Evolutionary conservation across 2,888 invertebrate genomes (phyloP), one percentile per base, ranked within the genome.

Genomic region (Laothoe populi): DNA sequence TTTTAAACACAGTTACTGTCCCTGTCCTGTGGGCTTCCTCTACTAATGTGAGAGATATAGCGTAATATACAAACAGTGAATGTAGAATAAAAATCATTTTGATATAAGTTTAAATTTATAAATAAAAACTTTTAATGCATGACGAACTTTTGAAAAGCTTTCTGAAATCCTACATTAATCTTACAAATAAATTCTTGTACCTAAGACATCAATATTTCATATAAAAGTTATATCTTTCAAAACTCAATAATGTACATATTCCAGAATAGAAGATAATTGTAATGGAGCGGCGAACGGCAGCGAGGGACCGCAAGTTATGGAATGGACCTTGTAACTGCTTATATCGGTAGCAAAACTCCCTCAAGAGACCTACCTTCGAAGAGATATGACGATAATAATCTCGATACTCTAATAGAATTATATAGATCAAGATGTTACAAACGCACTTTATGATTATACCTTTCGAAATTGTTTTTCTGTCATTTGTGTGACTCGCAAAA

Each of bases 311-410:
- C 72, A 74, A 80, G 81, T 80, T 76, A 79, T 73, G 73, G 74
- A 72, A 70, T 73, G 70, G 72, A 73, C 73, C 67, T 68, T 72
- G 71, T 77, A 75, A 79, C 70, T 70, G 70, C 72, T 66, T 75
- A 74, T 79, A 78, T 78, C 74, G 76, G 74, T 78, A 75, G 75
- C 75, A 73, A 77, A 79, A 77, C 63, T 68, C 72, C 77, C 84
- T 77, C 74, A 21, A 10, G 73, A 77, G 84, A 75, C 59, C 69
- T 67, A 71, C 78, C 74, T 73, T 70, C 70, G 64, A 68, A 72
- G 64, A 73, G 75, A 76, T 77, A 81, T 69, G 66, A 71, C 68
- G 68, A 70, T 72, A 69, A 59, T 65, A 64, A 59, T 63, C 67
- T 67, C 58, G 67, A 65, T 63, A 64, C 65, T 61, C 68, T 75